Conservation (phyloP, 2,888 invertebrate genomes). For the Acrobasis repandana region DNA sequence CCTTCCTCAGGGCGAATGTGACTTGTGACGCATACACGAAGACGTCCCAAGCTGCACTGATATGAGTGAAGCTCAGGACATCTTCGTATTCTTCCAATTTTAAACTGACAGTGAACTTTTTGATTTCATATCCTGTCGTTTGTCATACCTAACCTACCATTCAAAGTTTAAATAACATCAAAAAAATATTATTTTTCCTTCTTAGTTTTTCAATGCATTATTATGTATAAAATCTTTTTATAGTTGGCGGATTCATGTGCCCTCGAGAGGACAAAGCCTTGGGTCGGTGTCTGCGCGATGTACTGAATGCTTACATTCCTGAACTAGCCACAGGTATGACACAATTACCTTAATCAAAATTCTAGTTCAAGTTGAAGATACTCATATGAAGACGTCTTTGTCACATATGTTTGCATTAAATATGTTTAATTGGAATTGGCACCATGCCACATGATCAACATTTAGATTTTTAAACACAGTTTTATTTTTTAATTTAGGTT, state of each 20-base stretch:
- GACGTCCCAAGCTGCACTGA: too few species aligned
- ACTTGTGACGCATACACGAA: too few species aligned
- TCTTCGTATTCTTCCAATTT: too few species aligned
- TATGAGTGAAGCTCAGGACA: too few species aligned
- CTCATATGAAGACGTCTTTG: neutral
- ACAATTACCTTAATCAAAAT: conserved; percentile 11
- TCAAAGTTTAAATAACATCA: too few species aligned
- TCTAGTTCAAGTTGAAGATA: conserved; percentile 11
- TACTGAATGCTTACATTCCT: conserved; percentile 84
- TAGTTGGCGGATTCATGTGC: conserved; percentile 87
- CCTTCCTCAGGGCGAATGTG: too few species aligned
- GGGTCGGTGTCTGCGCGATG: conserved; percentile 84
- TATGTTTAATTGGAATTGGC: neutral
- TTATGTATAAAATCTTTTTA: conserved; percentile 34
- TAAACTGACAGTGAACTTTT: too few species aligned
- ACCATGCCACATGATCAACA: too few species aligned
- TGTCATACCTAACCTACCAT: too few species aligned
- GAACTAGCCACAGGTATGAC: conserved; percentile 80
- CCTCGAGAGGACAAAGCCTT: conserved; percentile 85
- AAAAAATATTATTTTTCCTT: neutral
- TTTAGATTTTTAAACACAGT: too few species aligned
- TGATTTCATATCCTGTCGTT: too few species aligned
- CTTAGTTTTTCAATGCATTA: neutral
- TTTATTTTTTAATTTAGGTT: too few species aligned
- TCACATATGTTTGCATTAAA: neutral